Base-by-base conservation (phyloP, 2,888 invertebrate genomes). In the Halictus quadricinctus region DNA sequence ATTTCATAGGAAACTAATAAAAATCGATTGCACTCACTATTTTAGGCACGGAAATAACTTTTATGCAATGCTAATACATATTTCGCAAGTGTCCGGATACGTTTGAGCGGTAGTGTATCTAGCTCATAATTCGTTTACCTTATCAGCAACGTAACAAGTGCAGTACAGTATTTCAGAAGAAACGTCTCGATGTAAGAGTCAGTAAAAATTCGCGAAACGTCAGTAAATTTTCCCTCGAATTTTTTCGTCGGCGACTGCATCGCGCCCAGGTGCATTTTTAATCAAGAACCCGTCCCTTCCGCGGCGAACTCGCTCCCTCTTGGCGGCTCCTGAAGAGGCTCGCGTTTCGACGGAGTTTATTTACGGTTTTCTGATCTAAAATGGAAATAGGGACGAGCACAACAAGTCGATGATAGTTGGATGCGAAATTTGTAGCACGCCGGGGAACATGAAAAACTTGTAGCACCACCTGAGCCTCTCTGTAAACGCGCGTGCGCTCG, bases 381-480 rank as follows among this genome's bases (percentile, higher is more conserved):
- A 41, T 70, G 70, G 43, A 70, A 70, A 70, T 70, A 70, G n/a
- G n/a, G 43, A 0, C n/a, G 41, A 12, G n/a, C n/a, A 36, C 36
- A 70, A 70, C 66, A 36, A 70, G 41, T 50, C 73, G 73, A 50
- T 72, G 29, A 72, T 48, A 50, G 72, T 50, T 50, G n/a, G 73
- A 13, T 70, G 54, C 50, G 73, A 54, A 74, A 58, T 58, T 74
- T 58, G 54, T 58, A 13, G 54, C 29, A 18, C 41, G n/a, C 58
- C 7, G 4, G 21, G 36, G 50, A 74, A 58, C 58, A 58, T 21
- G 18, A 41, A 41, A 58, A 13, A 54, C 36, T 54, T 50, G 54
- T 58, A 21, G 29, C 18, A 36, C 36, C 36, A 18, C 36, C 29
- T 29, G 72, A 72, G 48, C 29, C 25, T 50, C 21, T 64, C 15